These are phyloP conservation scores for Drosophila greeni DNA, from an alignment of 2,888 invertebrate species.

Conservation along the genomic window DNA sequence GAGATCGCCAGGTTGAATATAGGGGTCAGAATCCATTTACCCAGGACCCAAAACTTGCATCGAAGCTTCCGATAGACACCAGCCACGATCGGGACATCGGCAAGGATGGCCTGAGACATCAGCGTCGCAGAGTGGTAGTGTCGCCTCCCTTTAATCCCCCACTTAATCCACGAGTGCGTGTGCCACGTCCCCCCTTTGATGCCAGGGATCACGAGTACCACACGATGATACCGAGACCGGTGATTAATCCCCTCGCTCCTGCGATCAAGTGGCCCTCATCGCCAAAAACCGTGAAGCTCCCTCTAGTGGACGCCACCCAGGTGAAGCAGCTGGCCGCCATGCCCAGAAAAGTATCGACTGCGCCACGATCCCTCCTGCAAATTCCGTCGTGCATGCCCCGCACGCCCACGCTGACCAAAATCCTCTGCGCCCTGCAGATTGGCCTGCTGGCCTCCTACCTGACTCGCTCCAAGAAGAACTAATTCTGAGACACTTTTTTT, in stretches of 20 bases:
- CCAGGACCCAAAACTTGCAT: neutral
- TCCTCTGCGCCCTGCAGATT: conserved; percentile 44
- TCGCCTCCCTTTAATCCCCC: conserved; percentile 54
- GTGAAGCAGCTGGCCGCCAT: conserved; percentile 2
- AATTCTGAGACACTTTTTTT: too few relatives aligned
- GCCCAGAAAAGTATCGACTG: neutral
- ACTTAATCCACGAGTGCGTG: conserved; percentile 57
- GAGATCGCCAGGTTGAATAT: conserved; percentile 22
- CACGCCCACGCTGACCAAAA: conserved; percentile 38
- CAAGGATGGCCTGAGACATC: neutral
- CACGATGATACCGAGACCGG: conserved; percentile 28
- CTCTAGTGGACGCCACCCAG: conserved; percentile 8
- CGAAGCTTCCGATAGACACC: neutral
- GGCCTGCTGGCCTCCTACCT: conserved; percentile 52
- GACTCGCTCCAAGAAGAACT: conserved; percentile 26
- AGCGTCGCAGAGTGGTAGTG: conserved; percentile 17
- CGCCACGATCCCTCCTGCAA: conserved; percentile 21
- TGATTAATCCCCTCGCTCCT: conserved; percentile 18
- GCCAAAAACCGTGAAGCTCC: neutral
- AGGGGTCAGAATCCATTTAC: conserved; percentile 39
- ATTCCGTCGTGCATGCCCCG: conserved; percentile 36
- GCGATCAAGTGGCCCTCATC: neutral
- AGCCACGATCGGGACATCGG: neutral
- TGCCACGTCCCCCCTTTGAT: conserved; percentile 60
- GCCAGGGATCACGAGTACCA: conserved; percentile 60